Conservation (phyloP, 1,140 invertebrate genomes). For the Pygmarrhopalites habei region DNA sequence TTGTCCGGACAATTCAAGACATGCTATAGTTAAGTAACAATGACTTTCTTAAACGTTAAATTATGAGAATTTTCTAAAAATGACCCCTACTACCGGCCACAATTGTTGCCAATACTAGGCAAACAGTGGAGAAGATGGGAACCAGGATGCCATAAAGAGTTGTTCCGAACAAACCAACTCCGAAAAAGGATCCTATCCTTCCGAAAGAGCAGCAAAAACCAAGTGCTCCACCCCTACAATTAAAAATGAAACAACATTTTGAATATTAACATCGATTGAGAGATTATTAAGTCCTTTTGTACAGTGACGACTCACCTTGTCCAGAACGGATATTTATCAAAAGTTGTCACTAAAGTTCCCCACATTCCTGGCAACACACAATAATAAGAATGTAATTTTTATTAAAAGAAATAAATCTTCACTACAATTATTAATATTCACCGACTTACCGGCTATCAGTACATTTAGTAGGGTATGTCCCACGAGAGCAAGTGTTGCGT, state of each 20-base stretch:
- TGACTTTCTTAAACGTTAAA: no score
- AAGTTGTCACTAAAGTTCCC: constrained; percentile 29
- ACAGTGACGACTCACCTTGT: constrained; percentile 19
- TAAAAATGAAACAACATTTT: neutral
- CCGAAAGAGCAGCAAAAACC: constrained; percentile 30
- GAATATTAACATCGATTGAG: neutral
- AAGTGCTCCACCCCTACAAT: constrained; percentile 31
- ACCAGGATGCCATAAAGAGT: constrained; percentile 29
- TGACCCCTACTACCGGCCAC: constrained; percentile 24
- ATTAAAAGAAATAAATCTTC: no score
- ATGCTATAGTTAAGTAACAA: no score
- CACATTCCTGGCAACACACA: constrained; percentile 13
- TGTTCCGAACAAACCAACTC: constrained; percentile 38
- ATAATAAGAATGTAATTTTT: no score
- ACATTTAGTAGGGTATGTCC: constrained; percentile 33
- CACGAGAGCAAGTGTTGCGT: constrained; percentile 28
- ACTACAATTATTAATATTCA: no score
- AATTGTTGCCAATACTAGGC: constrained; percentile 31
- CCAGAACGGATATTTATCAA: constrained; percentile 36
- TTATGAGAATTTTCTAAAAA: constrained; percentile 13
- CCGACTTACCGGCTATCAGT: constrained; percentile 16
- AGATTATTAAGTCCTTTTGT: neutral
- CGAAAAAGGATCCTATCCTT: constrained; percentile 37
- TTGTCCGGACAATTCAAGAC: no score
- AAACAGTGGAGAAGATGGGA: constrained; percentile 36